Percentiles rank a stretch among this genome's conserved stretches.
phyloP scores from a whole-genome alignment of 2,113 vertebrate species.

The Physeter macrocephalus region DNA sequence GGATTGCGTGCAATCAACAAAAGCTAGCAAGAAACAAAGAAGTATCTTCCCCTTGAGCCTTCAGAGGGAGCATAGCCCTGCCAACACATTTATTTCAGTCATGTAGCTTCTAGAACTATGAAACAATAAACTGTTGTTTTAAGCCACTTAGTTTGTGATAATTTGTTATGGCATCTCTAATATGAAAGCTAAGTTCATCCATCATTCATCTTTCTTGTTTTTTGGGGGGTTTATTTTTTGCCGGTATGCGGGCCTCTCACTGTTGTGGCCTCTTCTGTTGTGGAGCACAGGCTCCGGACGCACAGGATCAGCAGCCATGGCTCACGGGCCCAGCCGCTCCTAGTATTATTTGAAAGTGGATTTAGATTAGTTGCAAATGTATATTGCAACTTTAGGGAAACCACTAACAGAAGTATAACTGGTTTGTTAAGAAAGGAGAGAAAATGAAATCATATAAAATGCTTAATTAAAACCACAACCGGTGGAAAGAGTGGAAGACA shows the following conservation, averaged over 20 bases:
- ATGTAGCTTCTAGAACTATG: neutral
- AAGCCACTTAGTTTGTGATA: neutral
- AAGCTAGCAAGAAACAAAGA: neutral
- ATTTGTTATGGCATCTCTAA: neutral
- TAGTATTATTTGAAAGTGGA: neutral
- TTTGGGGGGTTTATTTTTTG: too few relatives aligned
- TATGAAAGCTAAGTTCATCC: neutral
- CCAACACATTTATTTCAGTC: neutral
- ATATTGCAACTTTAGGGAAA: neutral
- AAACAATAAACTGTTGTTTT: neutral
- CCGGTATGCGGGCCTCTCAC: too few relatives aligned
- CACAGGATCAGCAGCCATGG: too few relatives aligned
- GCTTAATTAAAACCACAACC: neutral
- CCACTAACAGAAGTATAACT: neutral
- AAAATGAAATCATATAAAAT: neutral
- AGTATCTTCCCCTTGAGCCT: neutral
- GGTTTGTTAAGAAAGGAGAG: neutral
- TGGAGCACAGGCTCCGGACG: too few relatives aligned
- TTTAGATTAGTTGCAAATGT: neutral
- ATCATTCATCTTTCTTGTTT: neutral
- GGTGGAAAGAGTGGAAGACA: neutral
- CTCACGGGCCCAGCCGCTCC: too few relatives aligned
- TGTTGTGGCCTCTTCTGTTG: too few relatives aligned
- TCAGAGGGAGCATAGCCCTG: neutral
- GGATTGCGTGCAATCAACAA: neutral